These are phyloP conservation scores for Caenorhabditis auriculariae DNA, from an alignment of 2,888 invertebrate genomes.

Conservation along the genomic window DNA sequence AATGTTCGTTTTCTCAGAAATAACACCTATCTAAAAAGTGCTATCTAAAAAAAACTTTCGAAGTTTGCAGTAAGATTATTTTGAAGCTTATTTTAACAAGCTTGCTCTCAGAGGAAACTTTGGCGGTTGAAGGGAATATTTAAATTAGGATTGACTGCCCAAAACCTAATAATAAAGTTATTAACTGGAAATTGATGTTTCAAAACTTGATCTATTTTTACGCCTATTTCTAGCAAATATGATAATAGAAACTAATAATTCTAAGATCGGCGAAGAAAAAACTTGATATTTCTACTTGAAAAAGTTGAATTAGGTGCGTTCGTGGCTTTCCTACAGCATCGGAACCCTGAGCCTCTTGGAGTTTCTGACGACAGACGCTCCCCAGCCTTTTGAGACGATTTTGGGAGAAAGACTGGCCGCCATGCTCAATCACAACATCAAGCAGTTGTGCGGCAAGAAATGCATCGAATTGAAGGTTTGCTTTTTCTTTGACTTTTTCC, in stretches of 20 bases:
- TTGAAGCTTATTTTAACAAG: too few species aligned
- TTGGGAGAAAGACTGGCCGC: slow-evolving; percentile 90
- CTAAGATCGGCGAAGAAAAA: too few species aligned
- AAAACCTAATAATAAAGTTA: too few species aligned
- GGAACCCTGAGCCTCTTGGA: slow-evolving; percentile 98
- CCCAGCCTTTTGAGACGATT: slow-evolving; percentile 84
- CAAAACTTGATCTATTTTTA: too few species aligned
- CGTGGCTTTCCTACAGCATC: slow-evolving; percentile 67
- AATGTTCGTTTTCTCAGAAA: slow-evolving; percentile 48
- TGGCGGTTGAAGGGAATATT: neutral
- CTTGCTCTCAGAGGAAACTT: too few species aligned
- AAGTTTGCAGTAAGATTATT: too few species aligned
- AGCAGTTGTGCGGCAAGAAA: slow-evolving; percentile 77
- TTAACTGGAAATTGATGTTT: too few species aligned
- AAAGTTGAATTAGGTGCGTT: slow-evolving; percentile 13
- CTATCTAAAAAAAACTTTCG: slow-evolving; percentile 50
- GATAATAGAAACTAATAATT: too few species aligned
- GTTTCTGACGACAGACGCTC: slow-evolving; percentile 86
- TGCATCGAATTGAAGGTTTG: slow-evolving; percentile 55
- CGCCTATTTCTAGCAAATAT: too few species aligned
- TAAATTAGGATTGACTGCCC: neutral
- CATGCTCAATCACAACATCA: slow-evolving; percentile 96
- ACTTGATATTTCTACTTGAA: too few species aligned
- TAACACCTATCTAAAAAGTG: slow-evolving; percentile 62
- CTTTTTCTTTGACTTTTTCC: slow-evolving; percentile 65